Evolutionary conservation across 1,140 invertebrate species (phyloP).

Genomic region (Pseudoatta argentina): DNA sequence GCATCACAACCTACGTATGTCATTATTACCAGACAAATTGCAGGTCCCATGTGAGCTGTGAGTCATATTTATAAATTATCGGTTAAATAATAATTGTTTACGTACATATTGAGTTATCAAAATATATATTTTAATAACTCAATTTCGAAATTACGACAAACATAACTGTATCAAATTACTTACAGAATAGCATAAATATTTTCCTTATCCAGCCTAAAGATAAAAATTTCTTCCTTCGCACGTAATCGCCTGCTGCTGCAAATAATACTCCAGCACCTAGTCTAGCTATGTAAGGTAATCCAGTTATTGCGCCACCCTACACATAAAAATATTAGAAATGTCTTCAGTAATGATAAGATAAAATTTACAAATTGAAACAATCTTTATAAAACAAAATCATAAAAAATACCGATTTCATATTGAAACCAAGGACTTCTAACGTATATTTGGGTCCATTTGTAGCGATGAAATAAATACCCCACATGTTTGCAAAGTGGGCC

Average conservation of each 20-base stretch:
- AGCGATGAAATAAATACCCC: slow-evolving; percentile 93
- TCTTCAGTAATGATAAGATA: slow-evolving; percentile 6
- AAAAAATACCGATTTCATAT: slow-evolving; percentile 89
- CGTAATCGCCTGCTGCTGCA: slow-evolving; percentile 89
- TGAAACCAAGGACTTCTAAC: slow-evolving; percentile 93
- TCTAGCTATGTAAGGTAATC: slow-evolving; percentile 90
- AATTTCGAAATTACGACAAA: not conserved
- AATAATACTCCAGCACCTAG: slow-evolving; percentile 89
- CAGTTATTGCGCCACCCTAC: slow-evolving; percentile 90
- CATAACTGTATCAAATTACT: slow-evolving; percentile 79
- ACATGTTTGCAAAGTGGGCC: slow-evolving; percentile 92
- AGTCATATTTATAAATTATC: slow-evolving; percentile 36
- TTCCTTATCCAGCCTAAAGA: slow-evolving; percentile 89
- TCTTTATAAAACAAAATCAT: not conserved
- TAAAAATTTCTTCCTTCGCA: slow-evolving; percentile 87
- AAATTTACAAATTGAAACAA: not conserved
- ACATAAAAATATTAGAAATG: slow-evolving; percentile 41
- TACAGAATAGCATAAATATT: slow-evolving; percentile 90
- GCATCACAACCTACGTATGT: slow-evolving; percentile 90
- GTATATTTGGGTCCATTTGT: slow-evolving; percentile 96
- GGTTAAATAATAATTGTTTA: not conserved
- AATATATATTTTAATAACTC: not conserved
- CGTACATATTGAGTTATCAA: not conserved
- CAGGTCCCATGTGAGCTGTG: slow-evolving; percentile 91
- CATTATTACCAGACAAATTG: slow-evolving; percentile 88